These are phyloP conservation scores for Rhagium mordax DNA, from an alignment of 2,888 invertebrate species.

Conservation along the genomic window DNA sequence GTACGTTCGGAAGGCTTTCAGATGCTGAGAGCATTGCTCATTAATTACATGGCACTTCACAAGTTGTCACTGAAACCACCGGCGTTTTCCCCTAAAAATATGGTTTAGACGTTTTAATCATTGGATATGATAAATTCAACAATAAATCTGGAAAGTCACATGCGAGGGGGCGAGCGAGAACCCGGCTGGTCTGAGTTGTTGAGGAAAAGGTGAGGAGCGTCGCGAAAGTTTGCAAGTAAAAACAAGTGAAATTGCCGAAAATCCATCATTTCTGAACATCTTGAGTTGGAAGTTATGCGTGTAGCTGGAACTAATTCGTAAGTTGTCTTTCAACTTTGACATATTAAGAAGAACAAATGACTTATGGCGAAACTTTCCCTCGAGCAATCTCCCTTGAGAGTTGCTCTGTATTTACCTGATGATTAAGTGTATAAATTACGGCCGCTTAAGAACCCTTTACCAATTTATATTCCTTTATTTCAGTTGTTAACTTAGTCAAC, in stretches of 20 bases:
- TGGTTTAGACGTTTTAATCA: conserved; percentile 26
- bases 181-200: neutral
- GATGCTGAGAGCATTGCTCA: neutral
- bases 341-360: conserved; percentile 42
- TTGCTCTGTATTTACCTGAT: conserved; percentile 30
- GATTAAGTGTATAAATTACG: conserved; percentile 14
- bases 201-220: conserved; percentile 20
- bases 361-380: conserved; percentile 44
- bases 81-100: conserved; percentile 14
- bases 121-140: conserved; percentile 29
- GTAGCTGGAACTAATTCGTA: conserved; percentile 46
- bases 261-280: conserved; percentile 43
- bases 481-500: neutral
- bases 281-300: conserved; percentile 42
- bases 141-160: conserved; percentile 28
- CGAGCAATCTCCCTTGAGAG: conserved; percentile 18
- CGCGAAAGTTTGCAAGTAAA: conserved; percentile 36
- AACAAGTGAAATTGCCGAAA: conserved; percentile 40
- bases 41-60: conserved; percentile 20
- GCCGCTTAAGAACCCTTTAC: neutral
- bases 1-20: conserved; percentile 6
- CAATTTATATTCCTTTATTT: neutral
- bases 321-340: conserved; percentile 49
- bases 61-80: conserved; percentile 18
- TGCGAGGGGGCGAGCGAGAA: neutral